Evolutionary conservation across 2,888 invertebrate genomes (phyloP).

Genomic region (Andrena marginata): DNA sequence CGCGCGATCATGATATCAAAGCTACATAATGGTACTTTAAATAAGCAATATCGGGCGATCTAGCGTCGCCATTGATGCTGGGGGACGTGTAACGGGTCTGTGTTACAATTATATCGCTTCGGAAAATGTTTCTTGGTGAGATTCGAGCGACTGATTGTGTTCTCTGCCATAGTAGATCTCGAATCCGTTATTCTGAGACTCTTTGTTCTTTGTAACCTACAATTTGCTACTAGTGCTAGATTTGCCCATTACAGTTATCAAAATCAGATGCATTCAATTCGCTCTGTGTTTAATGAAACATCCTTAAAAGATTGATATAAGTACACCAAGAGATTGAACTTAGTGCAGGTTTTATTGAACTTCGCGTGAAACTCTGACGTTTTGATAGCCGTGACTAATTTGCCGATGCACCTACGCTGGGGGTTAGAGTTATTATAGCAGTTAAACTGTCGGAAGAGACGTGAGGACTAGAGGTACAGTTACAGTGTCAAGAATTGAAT

Average conservation of each 20-base stretch:
- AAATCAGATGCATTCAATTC: too few relatives aligned
- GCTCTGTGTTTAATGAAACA: too few relatives aligned
- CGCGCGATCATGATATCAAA: background rate
- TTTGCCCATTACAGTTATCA: too few relatives aligned
- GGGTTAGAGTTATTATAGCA: constrained; percentile 43
- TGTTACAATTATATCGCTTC: constrained; percentile 21
- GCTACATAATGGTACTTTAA: background rate
- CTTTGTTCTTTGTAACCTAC: constrained; percentile 1
- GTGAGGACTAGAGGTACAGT: constrained; percentile 33
- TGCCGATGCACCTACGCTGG: constrained; percentile 3
- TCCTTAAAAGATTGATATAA: too few relatives aligned
- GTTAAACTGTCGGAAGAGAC: background rate
- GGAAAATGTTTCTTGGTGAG: background rate
- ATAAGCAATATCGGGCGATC: constrained; percentile 2
- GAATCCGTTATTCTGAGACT: background rate
- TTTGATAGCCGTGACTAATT: constrained; percentile 32
- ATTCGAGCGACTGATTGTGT: background rate
- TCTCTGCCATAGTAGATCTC: background rate
- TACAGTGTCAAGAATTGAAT: constrained; percentile 39
- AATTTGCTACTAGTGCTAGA: background rate
- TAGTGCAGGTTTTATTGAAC: background rate
- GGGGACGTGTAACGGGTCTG: constrained; percentile 8
- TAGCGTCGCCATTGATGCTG: background rate
- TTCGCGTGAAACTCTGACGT: constrained; percentile 4
- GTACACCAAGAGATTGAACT: too few relatives aligned